Evolutionary conservation across 2,797 vertebrate genomes (phyloP), one percentile per base, ranked within the genome.

Genomic region (Ptychadena robeensis): DNA sequence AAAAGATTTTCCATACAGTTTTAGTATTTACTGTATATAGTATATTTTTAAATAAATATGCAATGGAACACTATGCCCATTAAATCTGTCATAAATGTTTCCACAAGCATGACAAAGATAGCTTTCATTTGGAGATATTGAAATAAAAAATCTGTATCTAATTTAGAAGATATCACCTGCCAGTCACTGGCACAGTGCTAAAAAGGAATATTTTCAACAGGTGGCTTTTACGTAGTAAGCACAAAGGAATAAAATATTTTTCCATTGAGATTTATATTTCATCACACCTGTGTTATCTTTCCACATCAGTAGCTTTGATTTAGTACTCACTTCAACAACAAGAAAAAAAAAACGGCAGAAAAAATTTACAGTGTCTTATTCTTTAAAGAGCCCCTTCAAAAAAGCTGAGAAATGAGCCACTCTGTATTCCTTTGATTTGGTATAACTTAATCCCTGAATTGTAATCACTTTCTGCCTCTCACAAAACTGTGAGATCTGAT

Each of bases 271-370:
- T 9, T 0, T 85, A 88, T 88, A 88, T 89, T 89, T 88, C 89
- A 91, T 90, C 89, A 89, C 88, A 88, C 87, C 87, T 88, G 91
- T 87, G 90, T 90, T 91, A 90, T 89, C 80, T 89, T 53, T 53
- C 18, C 8, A 53, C 44, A 53, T 53, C 44, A 53, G 44, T 53
- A 89, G 87, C 83, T 87, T 79, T 81, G 75, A 76, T 82, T 75
- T 89, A 84, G 85, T 86, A 75, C 87, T 89, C 87, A 84, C 77
- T 75, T 81, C 85, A 90, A 88, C 85, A 90, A 81, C 80, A 70
- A n/a, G 3, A 25, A 48, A 35, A 70, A 25, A 48, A 35, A 70
- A 76, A 82, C 14, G 37, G 31, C 30, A n/a, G 31, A 68, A 66
- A 57, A 32, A 9, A 30, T 61, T 75, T 37, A 25, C 61, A 57